Conservation (phyloP, 2,797 vertebrate species). For the Hippopotamyrus pictus region DNA sequence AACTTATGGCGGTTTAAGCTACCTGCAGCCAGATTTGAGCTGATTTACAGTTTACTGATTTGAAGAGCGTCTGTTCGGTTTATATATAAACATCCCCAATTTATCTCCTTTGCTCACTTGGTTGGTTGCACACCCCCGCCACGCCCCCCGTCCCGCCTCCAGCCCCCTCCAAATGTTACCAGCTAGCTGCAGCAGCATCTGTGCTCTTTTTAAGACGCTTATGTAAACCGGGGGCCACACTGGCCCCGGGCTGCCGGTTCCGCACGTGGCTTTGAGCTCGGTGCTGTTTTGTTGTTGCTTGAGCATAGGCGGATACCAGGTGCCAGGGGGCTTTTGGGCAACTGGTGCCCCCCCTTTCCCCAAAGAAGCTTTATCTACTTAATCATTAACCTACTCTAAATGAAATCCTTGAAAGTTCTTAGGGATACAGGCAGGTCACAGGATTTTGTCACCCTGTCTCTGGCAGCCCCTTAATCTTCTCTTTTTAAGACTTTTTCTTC, state of each 20-base stretch:
- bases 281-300: background rate
- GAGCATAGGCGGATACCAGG: constrained; percentile 27
- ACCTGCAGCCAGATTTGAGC: background rate
- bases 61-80: background rate
- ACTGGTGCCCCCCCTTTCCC: constrained; percentile 6
- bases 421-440: constrained; percentile 14
- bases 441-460: constrained; percentile 42
- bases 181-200: background rate
- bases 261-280: background rate
- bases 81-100: background rate
- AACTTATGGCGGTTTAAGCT: background rate
- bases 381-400: constrained; percentile 44
- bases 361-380: constrained; percentile 18
- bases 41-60: background rate
- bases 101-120: background rate
- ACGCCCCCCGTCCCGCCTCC: background rate
- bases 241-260: background rate
- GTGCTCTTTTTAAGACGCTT: background rate
- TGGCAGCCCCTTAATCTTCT: constrained; percentile 31
- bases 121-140: background rate
- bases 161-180: constrained; percentile 6
- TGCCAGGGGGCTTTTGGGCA: constrained; percentile 19
- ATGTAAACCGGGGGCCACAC: constrained; percentile 9
- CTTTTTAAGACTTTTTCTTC: constrained; percentile 38
- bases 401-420: constrained; percentile 32